phyloP scores from a whole-genome alignment of 2,888 invertebrate genomes.

The Meghimatium bilineatum region DNA sequence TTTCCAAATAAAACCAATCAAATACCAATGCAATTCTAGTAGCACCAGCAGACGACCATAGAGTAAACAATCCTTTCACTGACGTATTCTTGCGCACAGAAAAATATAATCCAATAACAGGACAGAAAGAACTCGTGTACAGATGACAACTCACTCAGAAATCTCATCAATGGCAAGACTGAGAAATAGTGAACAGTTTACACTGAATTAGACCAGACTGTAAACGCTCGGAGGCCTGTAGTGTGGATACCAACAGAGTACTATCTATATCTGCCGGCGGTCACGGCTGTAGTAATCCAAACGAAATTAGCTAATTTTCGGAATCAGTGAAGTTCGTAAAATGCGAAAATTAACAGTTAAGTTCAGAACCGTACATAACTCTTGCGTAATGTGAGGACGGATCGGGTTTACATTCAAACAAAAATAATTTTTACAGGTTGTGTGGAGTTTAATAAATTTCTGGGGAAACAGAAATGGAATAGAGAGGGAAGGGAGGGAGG shows the following conservation, averaged over 20 bases:
- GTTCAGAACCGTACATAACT: too few species aligned
- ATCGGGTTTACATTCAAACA: too few species aligned
- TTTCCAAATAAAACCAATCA: background rate
- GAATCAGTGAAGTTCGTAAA: background rate
- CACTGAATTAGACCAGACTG: background rate
- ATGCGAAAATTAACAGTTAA: too few species aligned
- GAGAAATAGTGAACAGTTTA: background rate
- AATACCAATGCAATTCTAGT: background rate
- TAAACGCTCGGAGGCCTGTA: background rate
- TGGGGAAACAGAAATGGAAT: too few species aligned
- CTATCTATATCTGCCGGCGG: too few species aligned
- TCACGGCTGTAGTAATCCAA: background rate
- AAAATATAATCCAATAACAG: background rate
- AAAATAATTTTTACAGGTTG: too few species aligned
- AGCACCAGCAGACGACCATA: background rate
- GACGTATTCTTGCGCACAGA: background rate
- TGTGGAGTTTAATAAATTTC: too few species aligned
- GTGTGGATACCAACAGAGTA: too few species aligned
- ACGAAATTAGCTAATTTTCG: background rate
- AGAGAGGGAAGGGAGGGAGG: too few species aligned
- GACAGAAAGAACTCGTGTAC: background rate
- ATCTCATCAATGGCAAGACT: background rate
- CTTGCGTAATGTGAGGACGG: too few species aligned
- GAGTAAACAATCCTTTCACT: background rate
- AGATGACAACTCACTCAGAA: background rate